Conservation (phyloP, 1,140 invertebrate genomes). For the Dolichoris vasculosae region DNA sequence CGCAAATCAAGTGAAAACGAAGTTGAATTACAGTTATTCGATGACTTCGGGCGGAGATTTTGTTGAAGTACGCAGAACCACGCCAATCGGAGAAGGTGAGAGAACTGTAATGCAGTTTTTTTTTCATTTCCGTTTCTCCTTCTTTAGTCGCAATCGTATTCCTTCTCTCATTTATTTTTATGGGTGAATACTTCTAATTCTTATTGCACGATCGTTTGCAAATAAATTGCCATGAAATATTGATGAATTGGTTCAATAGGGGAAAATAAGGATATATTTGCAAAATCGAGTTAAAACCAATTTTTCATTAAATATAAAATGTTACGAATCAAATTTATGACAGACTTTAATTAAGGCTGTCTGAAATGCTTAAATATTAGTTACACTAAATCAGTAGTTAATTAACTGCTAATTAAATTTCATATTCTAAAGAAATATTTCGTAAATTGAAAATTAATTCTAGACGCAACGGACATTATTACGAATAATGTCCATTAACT, state of each 20-base stretch:
- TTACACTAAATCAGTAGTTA: neutral
- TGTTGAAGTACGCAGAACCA: neutral
- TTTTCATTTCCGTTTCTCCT: neutral
- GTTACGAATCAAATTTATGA: neutral
- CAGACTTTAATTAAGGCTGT: slow-evolving; percentile 15
- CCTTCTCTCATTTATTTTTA: slow-evolving; percentile 16
- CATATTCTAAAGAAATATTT: neutral
- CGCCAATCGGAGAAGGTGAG: slow-evolving; percentile 1
- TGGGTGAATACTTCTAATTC: neutral
- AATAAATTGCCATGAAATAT: neutral
- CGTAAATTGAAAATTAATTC: neutral
- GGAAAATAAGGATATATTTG: slow-evolving; percentile 22
- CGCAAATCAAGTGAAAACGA: slow-evolving; percentile 35
- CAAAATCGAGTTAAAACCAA: neutral
- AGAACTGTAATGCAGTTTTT: slow-evolving; percentile 3
- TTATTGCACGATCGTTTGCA: slow-evolving; percentile 9
- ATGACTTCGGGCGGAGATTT: slow-evolving; percentile 19
- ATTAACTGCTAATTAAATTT: slow-evolving; percentile 10
- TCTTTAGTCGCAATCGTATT: neutral
- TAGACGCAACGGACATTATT: neutral
- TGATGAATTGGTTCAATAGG: neutral
- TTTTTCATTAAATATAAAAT: slow-evolving; percentile 21
- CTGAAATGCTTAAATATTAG: neutral
- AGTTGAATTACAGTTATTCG: slow-evolving; percentile 34
- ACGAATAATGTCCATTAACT: too few relatives aligned